Conservation (phyloP, 2,888 invertebrate genomes). For the Tipula unca region DNA sequence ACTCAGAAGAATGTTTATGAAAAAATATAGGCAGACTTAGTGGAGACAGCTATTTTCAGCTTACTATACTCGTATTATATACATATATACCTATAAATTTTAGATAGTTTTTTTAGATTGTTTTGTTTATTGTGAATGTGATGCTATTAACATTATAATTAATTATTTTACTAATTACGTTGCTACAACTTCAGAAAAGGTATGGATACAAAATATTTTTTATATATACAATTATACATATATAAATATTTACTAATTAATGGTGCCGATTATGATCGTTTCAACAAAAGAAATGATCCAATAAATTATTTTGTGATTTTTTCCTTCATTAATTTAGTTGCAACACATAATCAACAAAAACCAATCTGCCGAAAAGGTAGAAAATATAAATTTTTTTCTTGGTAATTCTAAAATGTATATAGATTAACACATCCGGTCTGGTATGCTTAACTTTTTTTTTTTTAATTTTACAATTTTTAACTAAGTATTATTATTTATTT, state of each 20-base stretch:
- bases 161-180: not conserved
- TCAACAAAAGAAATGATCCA: not conserved
- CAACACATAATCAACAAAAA: not conserved
- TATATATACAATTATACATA: not conserved
- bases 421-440: slow-evolving; percentile 20
- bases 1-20: not conserved
- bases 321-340: not conserved
- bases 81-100: not conserved
- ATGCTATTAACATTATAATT: not conserved
- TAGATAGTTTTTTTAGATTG: not conserved
- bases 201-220: no score
- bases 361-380: slow-evolving; percentile 15
- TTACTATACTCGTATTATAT: not conserved
- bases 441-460: not conserved
- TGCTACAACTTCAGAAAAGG: not conserved
- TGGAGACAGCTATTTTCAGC: not conserved
- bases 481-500: not conserved
- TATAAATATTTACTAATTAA: not conserved
- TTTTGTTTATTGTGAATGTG: not conserved
- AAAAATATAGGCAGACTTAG: not conserved
- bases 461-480: not conserved
- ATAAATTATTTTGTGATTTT: slow-evolving; percentile 3
- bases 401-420: slow-evolving; percentile 16
- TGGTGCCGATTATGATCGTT: not conserved
- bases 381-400: slow-evolving; percentile 14